Evolutionary conservation across 2,888 invertebrate genomes (phyloP).

Genomic region (Tenodera sinensis): DNA sequence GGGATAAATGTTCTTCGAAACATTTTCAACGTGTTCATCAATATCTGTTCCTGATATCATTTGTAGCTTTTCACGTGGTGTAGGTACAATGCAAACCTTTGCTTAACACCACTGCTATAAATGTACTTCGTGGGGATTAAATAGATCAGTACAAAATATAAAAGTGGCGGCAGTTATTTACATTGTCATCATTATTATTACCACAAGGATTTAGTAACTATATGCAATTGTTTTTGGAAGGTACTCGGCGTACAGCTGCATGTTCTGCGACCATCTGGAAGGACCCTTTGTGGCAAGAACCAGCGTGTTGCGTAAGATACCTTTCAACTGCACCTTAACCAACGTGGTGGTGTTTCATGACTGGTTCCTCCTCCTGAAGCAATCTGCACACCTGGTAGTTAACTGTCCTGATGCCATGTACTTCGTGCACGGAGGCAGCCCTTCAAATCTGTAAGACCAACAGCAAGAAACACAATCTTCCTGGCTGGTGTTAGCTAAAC

Average conservation of each 20-base stretch:
- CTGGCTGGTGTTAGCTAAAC: constrained; percentile 27
- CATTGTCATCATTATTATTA: too few species aligned
- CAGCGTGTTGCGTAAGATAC: constrained; percentile 29
- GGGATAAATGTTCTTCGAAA: too few species aligned
- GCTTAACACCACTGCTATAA: too few species aligned
- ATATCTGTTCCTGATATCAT: too few species aligned
- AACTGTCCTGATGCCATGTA: constrained; percentile 42
- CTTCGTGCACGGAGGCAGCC: constrained; percentile 29
- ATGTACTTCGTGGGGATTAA: too few species aligned
- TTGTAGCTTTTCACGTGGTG: too few species aligned
- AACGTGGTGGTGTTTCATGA: constrained; percentile 36
- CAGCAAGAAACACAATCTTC: constrained; percentile 21
- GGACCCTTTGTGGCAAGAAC: constrained; percentile 38
- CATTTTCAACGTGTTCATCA: too few species aligned
- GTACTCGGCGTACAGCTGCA: constrained; percentile 38
- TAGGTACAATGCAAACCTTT: too few species aligned
- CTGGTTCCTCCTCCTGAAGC: constrained; percentile 37
- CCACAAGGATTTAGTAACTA: not conserved
- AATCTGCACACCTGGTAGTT: constrained; percentile 31
- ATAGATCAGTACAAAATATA: too few species aligned
- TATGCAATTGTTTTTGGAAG: not conserved
- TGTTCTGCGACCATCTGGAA: constrained; percentile 39
- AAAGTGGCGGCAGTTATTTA: too few species aligned
- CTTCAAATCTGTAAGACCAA: constrained; percentile 11
- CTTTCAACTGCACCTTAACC: constrained; percentile 32